Conservation (phyloP, 2,113 vertebrate genomes). For the Cardinalis cardinalis region DNA sequence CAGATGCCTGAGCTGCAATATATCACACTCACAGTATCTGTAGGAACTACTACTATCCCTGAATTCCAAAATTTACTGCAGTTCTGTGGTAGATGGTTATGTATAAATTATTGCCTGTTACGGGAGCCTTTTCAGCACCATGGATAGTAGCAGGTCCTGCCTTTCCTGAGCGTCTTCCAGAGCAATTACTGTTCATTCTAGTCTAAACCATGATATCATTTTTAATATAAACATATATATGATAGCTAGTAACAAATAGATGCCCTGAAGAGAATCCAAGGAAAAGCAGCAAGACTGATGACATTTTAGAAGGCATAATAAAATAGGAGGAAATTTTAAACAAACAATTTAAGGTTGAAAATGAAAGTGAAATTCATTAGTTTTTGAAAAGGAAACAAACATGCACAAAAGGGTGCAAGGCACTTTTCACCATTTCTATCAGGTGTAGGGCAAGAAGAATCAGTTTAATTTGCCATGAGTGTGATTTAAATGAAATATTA, state of each 20-base stretch:
- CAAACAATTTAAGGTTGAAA: neutral
- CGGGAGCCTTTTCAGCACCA: neutral
- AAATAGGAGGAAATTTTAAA: neutral
- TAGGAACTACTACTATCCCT: neutral
- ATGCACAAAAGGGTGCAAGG: neutral
- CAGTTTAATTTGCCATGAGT: neutral
- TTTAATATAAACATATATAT: neutral
- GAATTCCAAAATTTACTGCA: conserved; percentile 18
- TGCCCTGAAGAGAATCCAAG: neutral
- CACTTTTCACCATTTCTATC: neutral
- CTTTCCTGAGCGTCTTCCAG: neutral
- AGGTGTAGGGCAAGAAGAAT: neutral
- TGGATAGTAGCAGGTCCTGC: neutral
- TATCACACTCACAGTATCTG: conserved; percentile 16
- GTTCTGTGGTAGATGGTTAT: neutral
- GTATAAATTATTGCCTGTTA: neutral
- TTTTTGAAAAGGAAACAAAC: neutral
- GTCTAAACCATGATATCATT: neutral
- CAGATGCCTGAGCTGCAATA: conserved; percentile 7
- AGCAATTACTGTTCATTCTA: neutral
- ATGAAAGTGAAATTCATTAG: neutral
- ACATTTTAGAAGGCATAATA: neutral
- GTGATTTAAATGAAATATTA: neutral
- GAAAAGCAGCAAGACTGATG: neutral
- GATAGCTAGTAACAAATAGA: neutral